phyloP scores from a whole-genome alignment of 2,113 vertebrate species.

The Petromus typicus region DNA sequence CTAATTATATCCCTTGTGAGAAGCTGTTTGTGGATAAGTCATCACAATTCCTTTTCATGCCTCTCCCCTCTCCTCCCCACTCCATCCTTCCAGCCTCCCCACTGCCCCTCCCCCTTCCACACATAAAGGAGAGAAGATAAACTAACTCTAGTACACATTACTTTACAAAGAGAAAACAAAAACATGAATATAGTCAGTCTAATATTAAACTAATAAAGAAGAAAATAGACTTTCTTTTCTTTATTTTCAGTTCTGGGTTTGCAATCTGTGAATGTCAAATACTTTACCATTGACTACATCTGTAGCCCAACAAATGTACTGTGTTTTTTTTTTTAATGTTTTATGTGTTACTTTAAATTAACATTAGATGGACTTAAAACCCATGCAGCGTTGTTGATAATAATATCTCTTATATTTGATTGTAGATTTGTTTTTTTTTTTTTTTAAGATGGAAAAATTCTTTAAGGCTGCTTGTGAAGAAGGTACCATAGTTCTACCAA shows the following conservation, averaged over 20 bases:
- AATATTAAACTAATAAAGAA: background rate
- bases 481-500: background rate
- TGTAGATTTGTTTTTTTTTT: no score
- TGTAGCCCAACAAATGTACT: background rate
- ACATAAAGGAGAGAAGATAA: background rate
- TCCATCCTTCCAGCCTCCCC: no score
- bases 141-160: background rate
- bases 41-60: no score
- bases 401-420: background rate
- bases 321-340: background rate
- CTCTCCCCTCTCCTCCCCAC: no score
- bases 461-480: background rate
- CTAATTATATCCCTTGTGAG: no score
- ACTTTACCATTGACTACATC: background rate
- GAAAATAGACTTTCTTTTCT: background rate
- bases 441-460: background rate
- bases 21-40: no score
- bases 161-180: background rate
- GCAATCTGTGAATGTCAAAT: background rate
- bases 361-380: background rate
- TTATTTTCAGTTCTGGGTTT: background rate
- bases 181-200: background rate
- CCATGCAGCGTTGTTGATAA: background rate
- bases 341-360: background rate
- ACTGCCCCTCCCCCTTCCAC: background rate